Percentiles rank a stretch among this genome's conserved stretches.
Conservation (phyloP, 2,113 vertebrate species). For the Mus musculus region DNA sequence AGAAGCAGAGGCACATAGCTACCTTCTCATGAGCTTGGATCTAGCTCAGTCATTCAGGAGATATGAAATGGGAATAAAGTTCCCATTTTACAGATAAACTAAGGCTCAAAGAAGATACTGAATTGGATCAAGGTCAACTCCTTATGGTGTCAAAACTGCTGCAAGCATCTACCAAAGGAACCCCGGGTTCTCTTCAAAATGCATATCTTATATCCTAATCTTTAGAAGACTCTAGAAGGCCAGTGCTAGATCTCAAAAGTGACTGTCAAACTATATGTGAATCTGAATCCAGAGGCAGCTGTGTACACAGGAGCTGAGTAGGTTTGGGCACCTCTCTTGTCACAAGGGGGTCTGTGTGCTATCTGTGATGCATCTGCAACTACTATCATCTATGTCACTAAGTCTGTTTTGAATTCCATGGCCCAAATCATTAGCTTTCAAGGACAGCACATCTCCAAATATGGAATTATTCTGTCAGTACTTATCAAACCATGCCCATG, state of each 20-base stretch:
- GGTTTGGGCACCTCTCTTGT: background rate
- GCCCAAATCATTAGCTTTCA: slow-evolving; percentile 40
- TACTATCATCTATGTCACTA: rapidly evolving
- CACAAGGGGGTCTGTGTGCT: rapidly evolving
- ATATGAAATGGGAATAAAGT: background rate
- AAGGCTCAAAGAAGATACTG: background rate
- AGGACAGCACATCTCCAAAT: slow-evolving; percentile 33
- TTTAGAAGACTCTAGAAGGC: background rate
- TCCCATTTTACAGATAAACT: background rate
- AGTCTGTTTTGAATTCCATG: background rate
- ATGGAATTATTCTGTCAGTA: slow-evolving; percentile 44
- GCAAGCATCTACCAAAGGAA: background rate
- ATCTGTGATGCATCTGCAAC: background rate
- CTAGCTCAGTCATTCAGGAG: background rate
- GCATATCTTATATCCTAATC: background rate
- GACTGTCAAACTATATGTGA: rapidly evolving
- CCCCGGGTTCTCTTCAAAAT: background rate
- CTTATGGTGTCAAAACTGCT: background rate
- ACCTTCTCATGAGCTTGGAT: background rate
- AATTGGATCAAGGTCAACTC: background rate
- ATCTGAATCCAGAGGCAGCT: background rate
- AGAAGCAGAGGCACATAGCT: background rate
- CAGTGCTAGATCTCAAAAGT: background rate
- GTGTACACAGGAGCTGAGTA: background rate
- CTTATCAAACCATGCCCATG: slow-evolving; percentile 15